Evolutionary conservation across 1,140 invertebrate species (phyloP).

Genomic region (Formica exsecta): DNA sequence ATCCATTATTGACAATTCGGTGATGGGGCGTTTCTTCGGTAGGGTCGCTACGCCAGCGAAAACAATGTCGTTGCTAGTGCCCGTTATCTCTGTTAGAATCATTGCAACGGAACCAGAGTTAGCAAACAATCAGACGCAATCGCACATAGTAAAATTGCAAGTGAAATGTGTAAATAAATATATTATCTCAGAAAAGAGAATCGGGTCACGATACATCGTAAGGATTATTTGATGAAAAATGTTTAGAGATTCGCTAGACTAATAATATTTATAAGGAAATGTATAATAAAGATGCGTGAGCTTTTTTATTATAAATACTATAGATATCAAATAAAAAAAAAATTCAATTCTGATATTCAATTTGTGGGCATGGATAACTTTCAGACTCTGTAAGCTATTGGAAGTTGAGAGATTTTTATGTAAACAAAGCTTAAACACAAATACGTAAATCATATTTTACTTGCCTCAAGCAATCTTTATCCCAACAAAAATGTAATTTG

Average conservation of each 20-base stretch:
- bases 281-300: background rate
- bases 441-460: conserved; percentile 20
- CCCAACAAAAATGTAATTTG: conserved; percentile 29
- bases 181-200: background rate
- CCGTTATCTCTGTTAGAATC: conserved; percentile 32
- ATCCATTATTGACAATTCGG: conserved; percentile 90
- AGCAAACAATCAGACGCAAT: conserved; percentile 17
- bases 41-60: conserved; percentile 90
- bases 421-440: conserved; percentile 5
- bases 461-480: background rate
- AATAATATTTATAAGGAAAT: background rate
- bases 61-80: conserved; percentile 87
- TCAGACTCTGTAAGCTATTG: background rate
- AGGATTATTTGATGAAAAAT: background rate
- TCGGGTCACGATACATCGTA: background rate
- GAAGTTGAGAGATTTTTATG: background rate
- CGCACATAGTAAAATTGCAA: background rate
- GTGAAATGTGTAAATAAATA: background rate
- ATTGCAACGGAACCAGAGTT: background rate
- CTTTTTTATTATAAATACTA: background rate
- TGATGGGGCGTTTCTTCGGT: conserved; percentile 89
- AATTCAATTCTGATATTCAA: background rate
- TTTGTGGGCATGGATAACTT: background rate
- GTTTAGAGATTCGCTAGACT: background rate
- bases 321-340: background rate